phyloP scores from a whole-genome alignment of 1,140 invertebrate genomes.

The Drosophila lacertosa region DNA sequence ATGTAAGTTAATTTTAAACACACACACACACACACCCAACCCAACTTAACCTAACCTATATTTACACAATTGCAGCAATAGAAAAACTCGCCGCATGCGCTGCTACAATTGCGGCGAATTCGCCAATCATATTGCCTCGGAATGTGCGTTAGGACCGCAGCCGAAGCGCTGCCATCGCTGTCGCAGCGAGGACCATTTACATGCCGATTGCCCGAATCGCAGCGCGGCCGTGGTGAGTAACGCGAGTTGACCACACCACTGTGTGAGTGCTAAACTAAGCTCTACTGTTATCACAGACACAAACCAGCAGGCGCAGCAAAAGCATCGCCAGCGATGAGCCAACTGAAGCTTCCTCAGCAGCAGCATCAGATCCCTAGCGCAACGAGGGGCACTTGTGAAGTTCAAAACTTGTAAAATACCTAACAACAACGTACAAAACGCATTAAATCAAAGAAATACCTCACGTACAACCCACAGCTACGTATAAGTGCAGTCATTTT shows the following conservation, averaged over 20 bases:
- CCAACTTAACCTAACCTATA: not conserved
- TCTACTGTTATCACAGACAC: slow-evolving; percentile 46
- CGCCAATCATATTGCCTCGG: slow-evolving; percentile 94
- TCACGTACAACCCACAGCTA: slow-evolving; percentile 42
- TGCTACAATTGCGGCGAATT: slow-evolving; percentile 97
- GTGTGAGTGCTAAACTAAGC: not conserved
- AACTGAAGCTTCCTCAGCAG: slow-evolving; percentile 5
- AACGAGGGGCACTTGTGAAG: slow-evolving; percentile 39
- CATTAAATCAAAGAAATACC: slow-evolving; percentile 73
- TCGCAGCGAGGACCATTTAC: slow-evolving; percentile 93
- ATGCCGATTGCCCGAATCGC: slow-evolving; percentile 91
- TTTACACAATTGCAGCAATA: slow-evolving; percentile 76
- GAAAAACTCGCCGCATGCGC: slow-evolving; percentile 93
- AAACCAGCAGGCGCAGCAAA: slow-evolving; percentile 41
- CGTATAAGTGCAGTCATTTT: slow-evolving; percentile 50
- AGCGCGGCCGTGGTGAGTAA: slow-evolving; percentile 56
- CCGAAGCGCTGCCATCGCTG: slow-evolving; percentile 95
- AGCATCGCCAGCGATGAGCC: slow-evolving; percentile 36
- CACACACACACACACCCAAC: too few relatives aligned
- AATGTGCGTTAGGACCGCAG: slow-evolving; percentile 93
- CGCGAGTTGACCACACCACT: not conserved
- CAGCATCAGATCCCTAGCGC: not conserved
- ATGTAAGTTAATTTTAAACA: slow-evolving; percentile 49
- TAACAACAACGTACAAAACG: slow-evolving; percentile 41
- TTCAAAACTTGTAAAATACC: slow-evolving; percentile 69